Base-by-base conservation (phyloP, 2,113 vertebrate species). In the Syngnathus typhle region DNA sequence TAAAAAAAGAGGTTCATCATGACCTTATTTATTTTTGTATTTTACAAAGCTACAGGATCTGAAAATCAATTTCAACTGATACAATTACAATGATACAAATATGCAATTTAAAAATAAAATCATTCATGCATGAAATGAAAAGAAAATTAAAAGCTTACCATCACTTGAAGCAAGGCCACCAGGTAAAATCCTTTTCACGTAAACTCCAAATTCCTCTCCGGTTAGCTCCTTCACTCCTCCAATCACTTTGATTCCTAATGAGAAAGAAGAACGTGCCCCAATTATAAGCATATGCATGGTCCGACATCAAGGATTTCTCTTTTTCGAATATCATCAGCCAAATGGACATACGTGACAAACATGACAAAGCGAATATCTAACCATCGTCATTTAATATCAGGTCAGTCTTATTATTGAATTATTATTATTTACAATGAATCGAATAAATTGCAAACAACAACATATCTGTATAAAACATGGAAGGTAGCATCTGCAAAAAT, bases 141-240 rank as follows among this genome's bases (percentile, higher is more conserved):
- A 21, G 15, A 58, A 5, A 36, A 21, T n/a, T n/a, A 0, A 7
- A 51, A n/a, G 3, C 74, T 74, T 78, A 96, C 95, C 94, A 0
- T 96, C 94, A 10, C 66, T 88, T 0, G 92, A 88, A 73, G 95
- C 95, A 76, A 96, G 87, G 55, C 95, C 94, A 38, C 94, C 94
- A 5, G 94, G 92, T 73, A 96, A 89, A 84, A 96, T 93, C 76
- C 95, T 89, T 81, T 96, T 96, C 68, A 96, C 94, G 11, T 94
- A 96, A 76, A 96, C 93, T 37, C 95, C 95, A 64, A 93, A 95
- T 73, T 96, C 94, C 4, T 96, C 95, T 59, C 93, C 92, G 0
- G 91, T 92, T 36, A 80, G 71, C 66, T 96, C 95, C 79, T 93
- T 94, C 72, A 95, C 89, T 62, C 95, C 95, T 21, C 95, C 95